A percentile compares a stretch with the other conserved stretches of the same genome.
phyloP scores from a whole-genome alignment of 2,113 vertebrate genomes.

The Elaphurus davidianus region DNA sequence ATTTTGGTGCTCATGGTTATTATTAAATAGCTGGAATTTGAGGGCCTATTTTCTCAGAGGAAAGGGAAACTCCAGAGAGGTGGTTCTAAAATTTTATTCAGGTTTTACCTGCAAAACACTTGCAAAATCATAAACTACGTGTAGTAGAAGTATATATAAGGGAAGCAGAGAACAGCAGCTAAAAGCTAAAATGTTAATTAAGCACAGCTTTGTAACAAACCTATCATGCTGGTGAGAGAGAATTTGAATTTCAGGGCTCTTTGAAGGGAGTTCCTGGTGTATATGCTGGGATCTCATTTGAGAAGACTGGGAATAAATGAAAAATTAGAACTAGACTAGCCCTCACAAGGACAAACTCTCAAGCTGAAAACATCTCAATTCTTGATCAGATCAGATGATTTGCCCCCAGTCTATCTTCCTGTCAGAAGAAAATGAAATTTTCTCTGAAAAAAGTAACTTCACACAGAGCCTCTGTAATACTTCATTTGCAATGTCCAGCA shows the following conservation, averaged over 20 bases:
- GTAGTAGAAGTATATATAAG: background rate
- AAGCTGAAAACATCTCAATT: background rate
- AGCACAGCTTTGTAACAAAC: background rate
- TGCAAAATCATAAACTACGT: background rate
- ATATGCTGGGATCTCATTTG: background rate
- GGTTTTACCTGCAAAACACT: background rate
- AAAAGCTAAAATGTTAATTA: background rate
- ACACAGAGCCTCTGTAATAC: background rate
- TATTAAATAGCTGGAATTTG: background rate
- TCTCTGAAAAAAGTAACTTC: background rate
- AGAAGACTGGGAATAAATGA: background rate
- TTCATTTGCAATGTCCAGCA: background rate
- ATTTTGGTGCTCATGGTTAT: background rate
- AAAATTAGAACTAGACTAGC: background rate
- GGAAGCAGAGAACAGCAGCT: background rate
- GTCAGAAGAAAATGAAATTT: background rate
- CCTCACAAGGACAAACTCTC: background rate
- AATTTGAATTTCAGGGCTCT: slow-evolving; percentile 31
- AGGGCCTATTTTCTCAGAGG: background rate
- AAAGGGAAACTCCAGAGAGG: background rate
- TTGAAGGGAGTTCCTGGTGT: background rate
- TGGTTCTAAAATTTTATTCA: background rate
- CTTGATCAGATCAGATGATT: background rate
- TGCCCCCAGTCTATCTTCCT: background rate
- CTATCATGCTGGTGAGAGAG: background rate